These are phyloP conservation scores for Dexiosoma caninum DNA, from an alignment of 2,888 invertebrate genomes.

Conservation along the genomic window DNA sequence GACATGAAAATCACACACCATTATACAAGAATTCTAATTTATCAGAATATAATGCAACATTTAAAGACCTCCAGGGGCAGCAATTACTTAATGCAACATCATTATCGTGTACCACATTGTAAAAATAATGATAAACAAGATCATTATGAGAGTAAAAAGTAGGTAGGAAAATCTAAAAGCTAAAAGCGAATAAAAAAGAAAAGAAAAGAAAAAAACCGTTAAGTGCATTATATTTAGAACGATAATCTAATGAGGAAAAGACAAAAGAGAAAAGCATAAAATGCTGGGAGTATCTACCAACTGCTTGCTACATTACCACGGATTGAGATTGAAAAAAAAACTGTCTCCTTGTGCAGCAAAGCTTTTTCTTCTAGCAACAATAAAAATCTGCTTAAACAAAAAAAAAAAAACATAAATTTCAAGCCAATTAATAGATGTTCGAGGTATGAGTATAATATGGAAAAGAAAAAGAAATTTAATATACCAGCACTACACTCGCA, in stretches of 20 bases:
- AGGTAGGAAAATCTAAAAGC: conserved; percentile 20
- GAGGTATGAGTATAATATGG: no score
- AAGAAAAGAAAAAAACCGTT: conserved; percentile 52
- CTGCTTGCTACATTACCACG: no score
- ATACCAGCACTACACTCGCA: no score
- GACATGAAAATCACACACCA: background rate
- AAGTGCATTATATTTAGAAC: conserved; percentile 48
- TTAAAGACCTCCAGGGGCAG: conserved; percentile 33
- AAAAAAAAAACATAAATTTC: no score
- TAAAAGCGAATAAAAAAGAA: no score
- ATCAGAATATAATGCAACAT: conserved; percentile 51
- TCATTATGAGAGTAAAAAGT: conserved; percentile 18
- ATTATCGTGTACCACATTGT: conserved; percentile 17
- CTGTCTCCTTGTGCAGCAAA: background rate
- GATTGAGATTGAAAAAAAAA: no score
- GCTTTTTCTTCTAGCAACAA: background rate
- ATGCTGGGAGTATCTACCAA: background rate
- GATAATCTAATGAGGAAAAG: conserved; percentile 47
- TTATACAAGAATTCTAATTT: conserved; percentile 54
- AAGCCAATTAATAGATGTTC: conserved; percentile 34
- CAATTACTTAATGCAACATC: conserved; percentile 27
- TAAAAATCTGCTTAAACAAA: background rate
- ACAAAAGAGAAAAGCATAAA: background rate
- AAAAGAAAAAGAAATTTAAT: background rate
- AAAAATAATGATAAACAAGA: background rate